A percentile compares a stretch with the other conserved stretches of the same genome.
Evolutionary conservation across 2,797 vertebrate genomes (phyloP).

Genomic region (Paedocypris micromegethes): DNA sequence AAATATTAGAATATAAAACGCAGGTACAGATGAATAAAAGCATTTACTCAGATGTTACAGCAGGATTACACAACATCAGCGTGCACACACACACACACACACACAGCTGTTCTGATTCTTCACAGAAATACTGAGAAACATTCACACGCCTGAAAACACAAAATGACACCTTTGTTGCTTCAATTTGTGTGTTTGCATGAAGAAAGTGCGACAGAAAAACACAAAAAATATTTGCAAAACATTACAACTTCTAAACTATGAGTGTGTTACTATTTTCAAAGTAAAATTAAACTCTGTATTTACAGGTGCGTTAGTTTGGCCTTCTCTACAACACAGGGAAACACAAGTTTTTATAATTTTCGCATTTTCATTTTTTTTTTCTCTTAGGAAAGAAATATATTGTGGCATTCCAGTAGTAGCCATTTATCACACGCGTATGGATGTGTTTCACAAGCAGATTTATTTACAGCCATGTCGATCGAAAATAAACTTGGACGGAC

Average conservation of each 20-base stretch:
- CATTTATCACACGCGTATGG: slow-evolving; percentile 57
- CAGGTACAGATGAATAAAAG: slow-evolving; percentile 84
- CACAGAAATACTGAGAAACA: slow-evolving; percentile 75
- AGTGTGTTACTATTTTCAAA: slow-evolving; percentile 66
- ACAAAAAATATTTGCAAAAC: slow-evolving; percentile 75
- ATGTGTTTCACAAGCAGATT: slow-evolving; percentile 45
- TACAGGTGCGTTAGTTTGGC: slow-evolving; percentile 76
- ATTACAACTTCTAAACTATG: slow-evolving; percentile 76
- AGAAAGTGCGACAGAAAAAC: slow-evolving; percentile 63
- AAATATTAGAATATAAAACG: slow-evolving; percentile 99
- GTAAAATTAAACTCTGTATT: slow-evolving; percentile 74
- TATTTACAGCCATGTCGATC: slow-evolving; percentile 47
- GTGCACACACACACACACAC: slow-evolving; percentile 70
- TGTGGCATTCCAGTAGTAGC: slow-evolving; percentile 79
- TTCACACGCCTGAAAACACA: slow-evolving; percentile 73
- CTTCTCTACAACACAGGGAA: slow-evolving; percentile 72
- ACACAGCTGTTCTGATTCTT: slow-evolving; percentile 75
- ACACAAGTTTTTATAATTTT: slow-evolving; percentile 48
- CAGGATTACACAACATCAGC: slow-evolving; percentile 72
- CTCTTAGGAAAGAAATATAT: slow-evolving; percentile 65
- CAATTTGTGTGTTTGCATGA: slow-evolving; percentile 61
- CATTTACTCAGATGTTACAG: slow-evolving; percentile 81
- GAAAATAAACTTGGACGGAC: no score
- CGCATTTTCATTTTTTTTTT: slow-evolving; percentile 46
- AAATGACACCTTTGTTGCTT: slow-evolving; percentile 63